Base-by-base conservation (phyloP, 2,888 invertebrate species). In the Gastrophysa polygoni region DNA sequence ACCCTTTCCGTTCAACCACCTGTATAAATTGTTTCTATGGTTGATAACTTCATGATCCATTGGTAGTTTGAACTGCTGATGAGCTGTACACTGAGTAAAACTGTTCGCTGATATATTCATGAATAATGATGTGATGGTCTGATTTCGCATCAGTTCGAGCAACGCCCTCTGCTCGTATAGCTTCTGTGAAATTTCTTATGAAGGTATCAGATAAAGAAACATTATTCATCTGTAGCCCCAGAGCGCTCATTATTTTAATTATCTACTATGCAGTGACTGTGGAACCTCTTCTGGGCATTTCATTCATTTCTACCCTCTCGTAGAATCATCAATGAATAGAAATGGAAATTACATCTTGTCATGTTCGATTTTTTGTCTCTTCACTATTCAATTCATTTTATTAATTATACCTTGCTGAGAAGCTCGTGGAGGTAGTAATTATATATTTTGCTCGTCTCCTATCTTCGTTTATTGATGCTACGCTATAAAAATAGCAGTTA, bases 401-500 rank as follows among this genome's bases (percentile, higher is more conserved):
- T 21, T 54, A 43, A 54, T 54, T 54, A 54, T 43, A 17, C 43
- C 29, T n/a, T 11, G 14, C 34, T 20, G 14, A 52, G 20, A 52
- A 21, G 43, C 24, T 17, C 28, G 43, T 54, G 54, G 24, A 54
- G 43, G 24, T 17, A 54, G 24, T 43, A 54, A 54, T 54, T 54
- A 54, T 54, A 54, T 43, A 44, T 44, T 54, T 54, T 43, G 43
- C 49, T 46, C 52, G 59, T 46, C 51, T 32, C 47, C 38, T 43
- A 58, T 50, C 21, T 20, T 20, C 24, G 14, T 50, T 57, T 43
- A 58, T 51, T 51, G 50, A 57, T 58, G 14, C 58, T 29, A 38
- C 24, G 46, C 29, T 17, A 46, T 52, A 46, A 59, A 51, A 59
- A 59, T 59, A 43, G 46, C 51, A 44, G 44, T 59, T 59, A 59